Percentiles rank a stretch among this genome's conserved stretches.
Conservation (phyloP, 2,888 invertebrate species). For the Melolontha melolontha region DNA sequence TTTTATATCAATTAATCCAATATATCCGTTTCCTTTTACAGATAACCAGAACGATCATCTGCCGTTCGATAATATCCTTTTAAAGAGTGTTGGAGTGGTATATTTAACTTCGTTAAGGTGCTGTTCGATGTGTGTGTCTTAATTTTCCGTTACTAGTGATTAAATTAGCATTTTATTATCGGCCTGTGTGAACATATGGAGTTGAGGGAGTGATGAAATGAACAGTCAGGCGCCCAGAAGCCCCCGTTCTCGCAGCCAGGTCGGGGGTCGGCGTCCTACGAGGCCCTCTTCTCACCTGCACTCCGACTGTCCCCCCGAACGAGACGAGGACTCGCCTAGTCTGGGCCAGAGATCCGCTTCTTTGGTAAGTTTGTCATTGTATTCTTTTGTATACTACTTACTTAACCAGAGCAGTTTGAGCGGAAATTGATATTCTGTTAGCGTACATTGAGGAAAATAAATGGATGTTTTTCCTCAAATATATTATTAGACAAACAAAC, state of each 20-base stretch:
- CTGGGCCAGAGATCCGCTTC: constrained; percentile 56
- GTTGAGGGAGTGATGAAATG: constrained; percentile 50
- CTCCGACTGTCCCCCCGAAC: constrained; percentile 52
- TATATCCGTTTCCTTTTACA: too few species aligned
- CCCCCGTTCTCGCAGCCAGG: constrained; percentile 53
- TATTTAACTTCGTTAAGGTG: too few species aligned
- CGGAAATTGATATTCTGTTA: too few species aligned
- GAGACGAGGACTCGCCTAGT: constrained; percentile 50
- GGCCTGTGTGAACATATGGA: constrained; percentile 4
- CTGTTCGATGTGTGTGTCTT: not conserved
- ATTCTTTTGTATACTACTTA: not conserved
- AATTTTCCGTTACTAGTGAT: not conserved
- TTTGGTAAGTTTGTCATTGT: constrained; percentile 52
- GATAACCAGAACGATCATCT: too few species aligned
- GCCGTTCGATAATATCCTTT: too few species aligned
- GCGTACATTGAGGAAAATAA: too few species aligned
- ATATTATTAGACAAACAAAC: too few species aligned
- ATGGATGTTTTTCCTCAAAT: too few species aligned
- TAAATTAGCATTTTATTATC: constrained; percentile 7
- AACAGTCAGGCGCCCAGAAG: constrained; percentile 54
- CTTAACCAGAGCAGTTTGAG: not conserved
- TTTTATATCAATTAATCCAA: too few species aligned
- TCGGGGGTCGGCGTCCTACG: constrained; percentile 54
- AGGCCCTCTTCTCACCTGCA: constrained; percentile 51
- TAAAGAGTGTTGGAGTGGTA: too few species aligned